phyloP scores from a whole-genome alignment of 2,888 invertebrate genomes.

The Eupithecia pulchellata region DNA sequence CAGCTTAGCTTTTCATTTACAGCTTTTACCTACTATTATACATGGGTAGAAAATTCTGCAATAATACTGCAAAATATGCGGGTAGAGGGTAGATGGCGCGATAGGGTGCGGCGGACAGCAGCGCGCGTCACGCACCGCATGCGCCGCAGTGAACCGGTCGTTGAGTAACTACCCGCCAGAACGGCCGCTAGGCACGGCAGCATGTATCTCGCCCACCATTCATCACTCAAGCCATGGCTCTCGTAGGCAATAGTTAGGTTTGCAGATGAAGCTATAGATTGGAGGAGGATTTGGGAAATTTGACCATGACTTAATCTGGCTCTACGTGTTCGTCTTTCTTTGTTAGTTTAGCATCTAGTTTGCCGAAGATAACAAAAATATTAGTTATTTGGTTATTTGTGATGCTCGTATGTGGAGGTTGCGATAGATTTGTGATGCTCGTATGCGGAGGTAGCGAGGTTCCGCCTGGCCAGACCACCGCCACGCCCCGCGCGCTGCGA shows the following conservation, averaged over 20 bases:
- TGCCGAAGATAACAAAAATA: not conserved
- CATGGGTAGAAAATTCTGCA: not conserved
- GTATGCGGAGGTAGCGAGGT: no score
- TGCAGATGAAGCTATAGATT: not conserved
- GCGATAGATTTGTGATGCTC: constrained; percentile 29
- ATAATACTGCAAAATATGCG: not conserved
- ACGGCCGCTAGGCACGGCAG: not conserved
- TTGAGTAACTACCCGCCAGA: not conserved
- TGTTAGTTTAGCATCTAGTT: not conserved
- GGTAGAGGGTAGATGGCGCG: not conserved
- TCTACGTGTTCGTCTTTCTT: not conserved
- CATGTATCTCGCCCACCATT: not conserved
- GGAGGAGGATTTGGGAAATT: not conserved
- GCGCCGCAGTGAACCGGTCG: not conserved
- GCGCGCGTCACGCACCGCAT: not conserved
- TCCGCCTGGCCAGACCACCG: no score
- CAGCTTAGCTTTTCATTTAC: not conserved
- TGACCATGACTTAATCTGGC: not conserved
- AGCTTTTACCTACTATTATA: not conserved
- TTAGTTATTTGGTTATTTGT: not conserved
- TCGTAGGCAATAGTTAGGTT: not conserved
- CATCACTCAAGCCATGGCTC: not conserved
- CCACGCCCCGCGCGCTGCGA: no score
- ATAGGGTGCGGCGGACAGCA: not conserved
- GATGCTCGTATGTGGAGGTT: not conserved